phyloP scores from a whole-genome alignment of 1,140 invertebrate genomes.

The Cyrtorhinus lividipennis region DNA sequence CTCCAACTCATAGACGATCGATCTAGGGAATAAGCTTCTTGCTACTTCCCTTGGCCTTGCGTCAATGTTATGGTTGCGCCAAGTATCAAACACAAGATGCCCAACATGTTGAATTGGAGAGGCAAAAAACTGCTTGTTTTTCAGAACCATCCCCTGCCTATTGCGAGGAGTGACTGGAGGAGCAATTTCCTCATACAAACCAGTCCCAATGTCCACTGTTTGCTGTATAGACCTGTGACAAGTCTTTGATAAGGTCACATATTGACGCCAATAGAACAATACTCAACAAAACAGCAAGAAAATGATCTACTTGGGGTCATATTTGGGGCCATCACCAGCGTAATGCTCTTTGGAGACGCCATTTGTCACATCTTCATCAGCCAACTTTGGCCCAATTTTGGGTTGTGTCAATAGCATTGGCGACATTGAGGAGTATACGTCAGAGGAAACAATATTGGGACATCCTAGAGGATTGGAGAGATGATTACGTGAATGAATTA shows the following conservation, averaged over 20 bases:
- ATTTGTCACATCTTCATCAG: neutral
- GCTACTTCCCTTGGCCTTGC: neutral
- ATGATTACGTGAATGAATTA: neutral
- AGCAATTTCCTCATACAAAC: neutral
- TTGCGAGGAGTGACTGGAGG: neutral
- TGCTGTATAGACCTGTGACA: no score
- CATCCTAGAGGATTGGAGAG: neutral
- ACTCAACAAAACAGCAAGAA: no score
- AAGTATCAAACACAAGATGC: neutral
- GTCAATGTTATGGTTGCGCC: no score
- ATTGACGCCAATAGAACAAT: no score
- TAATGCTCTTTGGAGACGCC: neutral
- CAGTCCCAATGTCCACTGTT: neutral
- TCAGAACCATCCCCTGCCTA: neutral
- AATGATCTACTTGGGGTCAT: neutral
- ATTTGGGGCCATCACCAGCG: neutral
- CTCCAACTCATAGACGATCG: neutral
- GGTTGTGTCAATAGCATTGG: neutral
- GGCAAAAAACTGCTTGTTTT: neutral
- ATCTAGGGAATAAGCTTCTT: neutral
- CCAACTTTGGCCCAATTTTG: neutral
- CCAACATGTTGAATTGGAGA: neutral
- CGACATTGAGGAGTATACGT: neutral
- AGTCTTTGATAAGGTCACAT: no score
- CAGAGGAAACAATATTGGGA: neutral